These are phyloP conservation scores for Numida meleagris DNA, from an alignment of 2,113 vertebrate species.

Conservation along the genomic window DNA sequence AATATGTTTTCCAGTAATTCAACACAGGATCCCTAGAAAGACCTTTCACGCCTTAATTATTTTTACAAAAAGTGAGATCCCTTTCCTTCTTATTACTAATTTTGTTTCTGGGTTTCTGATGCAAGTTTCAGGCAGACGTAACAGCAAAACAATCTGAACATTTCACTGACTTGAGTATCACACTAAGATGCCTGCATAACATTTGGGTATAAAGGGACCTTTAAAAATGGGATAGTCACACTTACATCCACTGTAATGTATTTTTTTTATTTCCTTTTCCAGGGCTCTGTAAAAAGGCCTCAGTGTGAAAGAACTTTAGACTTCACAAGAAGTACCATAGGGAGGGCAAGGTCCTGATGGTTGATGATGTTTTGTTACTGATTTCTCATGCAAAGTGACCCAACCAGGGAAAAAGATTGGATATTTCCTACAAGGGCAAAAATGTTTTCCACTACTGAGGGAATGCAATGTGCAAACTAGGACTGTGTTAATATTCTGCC, in stretches of 20 bases:
- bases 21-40: slow-evolving; percentile 35
- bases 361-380: background rate
- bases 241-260: background rate
- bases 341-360: background rate
- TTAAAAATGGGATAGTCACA: background rate
- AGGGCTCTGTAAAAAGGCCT: background rate
- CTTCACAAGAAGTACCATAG: background rate
- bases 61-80: slow-evolving; percentile 1
- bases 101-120: background rate
- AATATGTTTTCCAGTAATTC: slow-evolving; percentile 42
- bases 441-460: background rate
- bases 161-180: background rate
- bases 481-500: background rate
- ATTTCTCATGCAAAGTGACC: background rate
- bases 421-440: background rate
- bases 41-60: slow-evolving; percentile 6
- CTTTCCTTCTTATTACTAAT: background rate
- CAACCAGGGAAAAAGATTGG: background rate
- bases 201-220: background rate
- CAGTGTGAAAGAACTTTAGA: background rate
- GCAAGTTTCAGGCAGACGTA: background rate
- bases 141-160: background rate
- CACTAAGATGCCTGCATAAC: background rate
- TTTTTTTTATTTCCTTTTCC: background rate
- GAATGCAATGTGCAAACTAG: background rate